phyloP scores from a whole-genome alignment of 2,888 invertebrate genomes.

The Ectobius pallidus region DNA sequence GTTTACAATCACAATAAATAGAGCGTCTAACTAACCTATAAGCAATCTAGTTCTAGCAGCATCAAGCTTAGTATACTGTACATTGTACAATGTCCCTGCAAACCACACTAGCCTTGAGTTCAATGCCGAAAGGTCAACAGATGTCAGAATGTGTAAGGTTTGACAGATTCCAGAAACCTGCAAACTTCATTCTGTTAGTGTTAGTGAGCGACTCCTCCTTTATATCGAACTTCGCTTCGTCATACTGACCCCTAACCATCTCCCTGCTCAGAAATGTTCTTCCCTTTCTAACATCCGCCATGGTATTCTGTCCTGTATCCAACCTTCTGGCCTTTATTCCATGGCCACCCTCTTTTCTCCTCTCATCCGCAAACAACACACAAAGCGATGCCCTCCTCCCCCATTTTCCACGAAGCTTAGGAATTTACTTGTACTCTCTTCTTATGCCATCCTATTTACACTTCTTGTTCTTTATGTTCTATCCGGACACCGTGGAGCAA shows the following conservation, averaged over 20 bases:
- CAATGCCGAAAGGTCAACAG: background rate
- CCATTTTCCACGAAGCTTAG: background rate
- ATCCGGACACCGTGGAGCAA: background rate
- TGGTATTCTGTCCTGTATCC: background rate
- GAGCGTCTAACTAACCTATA: too few relatives aligned
- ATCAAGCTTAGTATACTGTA: too few relatives aligned
- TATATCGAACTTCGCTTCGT: slow-evolving; percentile 13
- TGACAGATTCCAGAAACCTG: slow-evolving; percentile 9
- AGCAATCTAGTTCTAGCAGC: too few relatives aligned
- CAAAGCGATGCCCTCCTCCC: slow-evolving; percentile 3
- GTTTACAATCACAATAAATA: too few relatives aligned
- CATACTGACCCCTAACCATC: slow-evolving; percentile 28
- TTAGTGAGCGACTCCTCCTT: too few relatives aligned
- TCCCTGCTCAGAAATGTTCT: background rate
- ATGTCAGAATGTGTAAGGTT: too few relatives aligned
- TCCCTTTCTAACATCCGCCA: slow-evolving; percentile 4
- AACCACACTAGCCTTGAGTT: background rate
- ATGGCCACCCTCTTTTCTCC: slow-evolving; percentile 12
- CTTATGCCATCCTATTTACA: slow-evolving; percentile 4
- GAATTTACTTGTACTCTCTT: background rate
- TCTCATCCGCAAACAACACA: slow-evolving; percentile 28
- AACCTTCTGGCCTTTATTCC: slow-evolving; percentile 28
- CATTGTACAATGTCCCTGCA: too few relatives aligned
- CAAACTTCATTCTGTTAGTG: background rate
- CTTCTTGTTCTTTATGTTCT: slow-evolving; percentile 10